Evolutionary conservation across 2,888 invertebrate species (phyloP).

Genomic region (Oxycera nigricornis): DNA sequence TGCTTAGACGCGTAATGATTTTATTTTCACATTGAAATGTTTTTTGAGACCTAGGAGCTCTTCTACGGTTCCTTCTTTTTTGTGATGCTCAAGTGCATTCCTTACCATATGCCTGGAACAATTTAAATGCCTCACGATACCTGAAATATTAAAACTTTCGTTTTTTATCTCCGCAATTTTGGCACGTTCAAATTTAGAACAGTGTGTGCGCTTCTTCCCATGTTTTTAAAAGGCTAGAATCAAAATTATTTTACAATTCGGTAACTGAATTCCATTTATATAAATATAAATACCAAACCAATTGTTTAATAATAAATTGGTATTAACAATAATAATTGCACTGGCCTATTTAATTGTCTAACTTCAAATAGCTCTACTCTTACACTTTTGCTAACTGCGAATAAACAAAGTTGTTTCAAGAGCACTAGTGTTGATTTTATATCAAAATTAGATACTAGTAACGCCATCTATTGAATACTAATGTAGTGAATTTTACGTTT

Average conservation of each 20-base stretch:
- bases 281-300: not conserved
- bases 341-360: not conserved
- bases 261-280: not conserved
- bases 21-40: not conserved
- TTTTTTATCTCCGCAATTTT: no score
- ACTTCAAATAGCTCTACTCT: not conserved
- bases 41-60: not conserved
- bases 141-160: no score
- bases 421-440: no score
- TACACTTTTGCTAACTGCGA: not conserved
- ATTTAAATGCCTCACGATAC: no score
- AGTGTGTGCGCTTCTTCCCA: not conserved
- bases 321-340: not conserved
- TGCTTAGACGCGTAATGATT: no score
- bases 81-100: not conserved
- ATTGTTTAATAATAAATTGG: not conserved
- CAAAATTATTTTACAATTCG: not conserved
- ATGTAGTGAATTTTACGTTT: no score
- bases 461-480: no score
- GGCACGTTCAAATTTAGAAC: no score
- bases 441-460: no score
- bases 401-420: not conserved
- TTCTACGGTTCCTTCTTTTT: not conserved
- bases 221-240: not conserved
- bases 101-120: no score